phyloP scores from a whole-genome alignment of 2,113 vertebrate genomes.

The Ancistrus triradiatus region DNA sequence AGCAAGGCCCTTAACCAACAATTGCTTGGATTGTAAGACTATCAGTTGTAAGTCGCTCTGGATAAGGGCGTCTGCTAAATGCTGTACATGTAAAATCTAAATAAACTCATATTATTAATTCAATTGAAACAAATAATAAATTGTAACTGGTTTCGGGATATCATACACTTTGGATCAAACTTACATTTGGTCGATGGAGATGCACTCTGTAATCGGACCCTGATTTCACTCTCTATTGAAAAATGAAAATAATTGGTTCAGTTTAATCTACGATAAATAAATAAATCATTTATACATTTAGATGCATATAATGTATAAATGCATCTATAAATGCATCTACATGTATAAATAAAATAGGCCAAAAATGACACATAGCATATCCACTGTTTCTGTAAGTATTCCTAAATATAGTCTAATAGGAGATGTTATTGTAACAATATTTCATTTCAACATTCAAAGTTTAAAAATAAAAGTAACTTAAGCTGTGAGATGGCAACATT shows the following conservation, averaged over 20 bases:
- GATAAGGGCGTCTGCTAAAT: no score
- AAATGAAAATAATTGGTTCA: conserved; percentile 10
- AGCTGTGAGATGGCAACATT: neutral
- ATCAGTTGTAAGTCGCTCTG: no score
- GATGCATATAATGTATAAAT: no score
- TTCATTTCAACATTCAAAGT: neutral
- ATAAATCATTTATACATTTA: no score
- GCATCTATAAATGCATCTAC: neutral
- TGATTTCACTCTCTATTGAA: conserved; percentile 79
- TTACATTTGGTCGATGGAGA: conserved; percentile 84
- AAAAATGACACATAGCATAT: no score
- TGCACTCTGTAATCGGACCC: conserved; percentile 79
- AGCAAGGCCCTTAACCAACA: no score
- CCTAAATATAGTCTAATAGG: no score
- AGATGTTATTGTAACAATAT: no score
- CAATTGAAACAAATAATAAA: neutral
- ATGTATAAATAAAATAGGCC: neutral
- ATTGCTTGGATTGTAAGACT: no score
- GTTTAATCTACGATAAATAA: no score
- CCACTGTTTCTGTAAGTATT: no score
- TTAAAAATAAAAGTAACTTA: neutral
- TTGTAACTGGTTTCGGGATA: neutral
- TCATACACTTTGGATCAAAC: conserved; percentile 44
- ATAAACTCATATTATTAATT: no score
- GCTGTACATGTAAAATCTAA: neutral